Conservation (phyloP, 1,140 invertebrate species). For the Akabosia matsudoensis region DNA sequence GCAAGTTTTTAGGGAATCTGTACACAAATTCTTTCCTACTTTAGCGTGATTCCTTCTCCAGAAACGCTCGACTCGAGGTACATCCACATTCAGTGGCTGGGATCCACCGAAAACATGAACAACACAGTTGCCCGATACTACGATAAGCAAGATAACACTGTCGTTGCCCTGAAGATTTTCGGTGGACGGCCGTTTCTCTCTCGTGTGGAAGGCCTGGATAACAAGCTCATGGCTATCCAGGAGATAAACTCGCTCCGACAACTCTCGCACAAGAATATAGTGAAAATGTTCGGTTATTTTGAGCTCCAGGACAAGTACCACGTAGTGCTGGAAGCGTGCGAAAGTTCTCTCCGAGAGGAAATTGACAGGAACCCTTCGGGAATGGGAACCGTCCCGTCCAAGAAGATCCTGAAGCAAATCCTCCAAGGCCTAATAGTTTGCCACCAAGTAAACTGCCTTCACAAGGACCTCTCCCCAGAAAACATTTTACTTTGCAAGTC, state of each 20-base stretch:
- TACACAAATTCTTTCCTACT: too few relatives aligned
- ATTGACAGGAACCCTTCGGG: background rate
- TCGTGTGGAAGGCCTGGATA: background rate
- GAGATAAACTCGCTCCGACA: slow-evolving; percentile 30
- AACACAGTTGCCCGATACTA: slow-evolving; percentile 24
- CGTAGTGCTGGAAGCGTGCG: slow-evolving; percentile 29
- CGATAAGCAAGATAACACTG: slow-evolving; percentile 28
- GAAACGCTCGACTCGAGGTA: background rate
- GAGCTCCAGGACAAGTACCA: slow-evolving; percentile 25
- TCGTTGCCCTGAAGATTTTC: slow-evolving; percentile 34
- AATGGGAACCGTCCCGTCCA: background rate
- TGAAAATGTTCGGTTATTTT: slow-evolving; percentile 29
- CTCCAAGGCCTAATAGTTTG: slow-evolving; percentile 25
- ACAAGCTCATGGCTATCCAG: slow-evolving; percentile 29
- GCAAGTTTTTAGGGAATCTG: too few relatives aligned
- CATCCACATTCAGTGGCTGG: slow-evolving; percentile 5
- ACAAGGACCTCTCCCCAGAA: slow-evolving; percentile 31
- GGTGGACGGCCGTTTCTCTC: background rate
- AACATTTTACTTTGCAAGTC: slow-evolving; percentile 29
- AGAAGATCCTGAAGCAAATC: slow-evolving; percentile 25
- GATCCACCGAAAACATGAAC: background rate
- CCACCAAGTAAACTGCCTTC: slow-evolving; percentile 18
- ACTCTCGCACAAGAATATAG: slow-evolving; percentile 29
- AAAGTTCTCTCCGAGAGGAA: slow-evolving; percentile 28
- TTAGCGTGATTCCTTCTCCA: background rate